Base-by-base conservation (phyloP, 2,113 vertebrate species). In the Tamias sibiricus region DNA sequence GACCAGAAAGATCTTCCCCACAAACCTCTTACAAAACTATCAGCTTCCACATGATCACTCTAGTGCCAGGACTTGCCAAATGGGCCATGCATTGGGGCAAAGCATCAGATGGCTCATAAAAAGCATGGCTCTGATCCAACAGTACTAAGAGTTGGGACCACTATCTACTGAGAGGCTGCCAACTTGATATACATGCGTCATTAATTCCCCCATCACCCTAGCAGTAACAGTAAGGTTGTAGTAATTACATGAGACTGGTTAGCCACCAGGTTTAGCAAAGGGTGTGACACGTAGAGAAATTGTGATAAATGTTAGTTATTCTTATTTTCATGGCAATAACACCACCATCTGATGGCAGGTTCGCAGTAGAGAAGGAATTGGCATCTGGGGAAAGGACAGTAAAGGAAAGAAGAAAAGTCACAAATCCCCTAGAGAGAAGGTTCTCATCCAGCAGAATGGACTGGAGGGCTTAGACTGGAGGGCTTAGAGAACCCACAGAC, bases 121-220 rank as follows among this genome's bases (percentile, higher is more conserved):
- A 87, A 49, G 13, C 11, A 71, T 1, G 82, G 52, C 64, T 76
- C 24, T 11, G 44, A 32, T 72, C 37, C 37, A 52, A 68, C 47
- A 64, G 37, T 52, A 66, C 11, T 14, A 22, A 87, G 3, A 40
- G 19, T 57, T 54, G 47, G 47, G 71, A 52, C 11, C 24, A 71
- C 59, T 17, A 16, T 37, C 72, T 86, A 71, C 69, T 62, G 93
- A 95, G 90, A 72, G 75, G 30, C 77, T 66, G 81, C 37, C 42
- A 71, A 80, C 93, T 95, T 86, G 40, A 74, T 79, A 64, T 40
- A n/a, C 12, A 37, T 64, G 22, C 75, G 84, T 71, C 68, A 84
- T 49, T 95, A 91, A 95, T 68, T 35, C 68, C 69, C 84, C 44
- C 68, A 62, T 68, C 95, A 19, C 52, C 75, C 35, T 62, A 76